Percentiles rank a stretch among this genome's conserved stretches.
These are phyloP conservation scores for Dufourea novaeangliae DNA, from an alignment of 1,140 invertebrate species.

Conservation along the genomic window DNA sequence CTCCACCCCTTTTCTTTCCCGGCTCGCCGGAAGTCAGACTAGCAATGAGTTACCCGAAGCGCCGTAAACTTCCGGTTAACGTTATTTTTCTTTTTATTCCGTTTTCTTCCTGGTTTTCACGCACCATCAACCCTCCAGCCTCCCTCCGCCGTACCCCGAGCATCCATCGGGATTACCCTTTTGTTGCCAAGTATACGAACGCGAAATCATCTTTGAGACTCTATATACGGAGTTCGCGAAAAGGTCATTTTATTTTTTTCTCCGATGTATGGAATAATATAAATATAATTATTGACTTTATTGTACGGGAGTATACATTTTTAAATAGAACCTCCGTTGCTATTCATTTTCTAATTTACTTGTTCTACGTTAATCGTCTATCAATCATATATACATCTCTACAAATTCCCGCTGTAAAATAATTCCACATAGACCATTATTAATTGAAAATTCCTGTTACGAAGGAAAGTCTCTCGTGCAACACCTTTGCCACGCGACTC, in stretches of 20 bases:
- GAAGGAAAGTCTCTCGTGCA: not conserved
- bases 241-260: not conserved
- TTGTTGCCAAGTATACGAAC: slow-evolving; percentile 31
- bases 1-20: slow-evolving; percentile 19
- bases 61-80: slow-evolving; percentile 55
- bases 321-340: too few relatives aligned
- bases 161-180: slow-evolving; percentile 42
- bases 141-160: slow-evolving; percentile 10
- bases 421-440: too few relatives aligned
- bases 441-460: not conserved
- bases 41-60: slow-evolving; percentile 53
- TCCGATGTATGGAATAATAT: too few relatives aligned
- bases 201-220: slow-evolving; percentile 44
- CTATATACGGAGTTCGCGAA: not conserved
- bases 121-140: slow-evolving; percentile 24
- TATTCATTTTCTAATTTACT: too few relatives aligned
- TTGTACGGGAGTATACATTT: too few relatives aligned
- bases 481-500: slow-evolving; percentile 21
- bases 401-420: too few relatives aligned
- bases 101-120: slow-evolving; percentile 50
- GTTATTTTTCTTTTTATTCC: slow-evolving; percentile 51
- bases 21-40: slow-evolving; percentile 43
- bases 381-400: too few relatives aligned
- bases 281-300: too few relatives aligned
- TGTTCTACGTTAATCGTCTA: too few relatives aligned